Evolutionary conservation across 53 echinoderm and acorn worm species (phyloP).

Genomic region (Luidia sarsii): DNA sequence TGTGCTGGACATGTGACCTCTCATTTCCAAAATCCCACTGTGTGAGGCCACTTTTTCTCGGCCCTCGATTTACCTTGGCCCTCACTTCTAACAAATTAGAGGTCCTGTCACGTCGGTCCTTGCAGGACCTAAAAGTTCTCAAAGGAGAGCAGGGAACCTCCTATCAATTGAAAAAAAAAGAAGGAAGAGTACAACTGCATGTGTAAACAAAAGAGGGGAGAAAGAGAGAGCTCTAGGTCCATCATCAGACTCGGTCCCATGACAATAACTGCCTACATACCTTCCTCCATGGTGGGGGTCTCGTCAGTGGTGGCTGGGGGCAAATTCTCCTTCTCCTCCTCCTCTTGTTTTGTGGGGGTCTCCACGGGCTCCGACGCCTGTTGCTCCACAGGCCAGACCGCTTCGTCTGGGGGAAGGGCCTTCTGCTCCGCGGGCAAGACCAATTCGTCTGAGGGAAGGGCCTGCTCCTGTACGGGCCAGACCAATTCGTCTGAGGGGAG

Average conservation of each 20-base stretch:
- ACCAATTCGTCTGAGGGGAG: not conserved
- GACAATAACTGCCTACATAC: not conserved
- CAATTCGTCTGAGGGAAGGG: not conserved
- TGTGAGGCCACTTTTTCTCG: too few species aligned
- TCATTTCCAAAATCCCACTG: too few species aligned
- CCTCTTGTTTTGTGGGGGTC: slow-evolving; percentile 14
- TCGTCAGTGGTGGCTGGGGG: slow-evolving; percentile 22
- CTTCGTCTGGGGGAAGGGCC: not conserved
- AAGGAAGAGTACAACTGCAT: too few species aligned
- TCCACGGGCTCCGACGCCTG: not conserved
- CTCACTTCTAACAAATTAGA: too few species aligned
- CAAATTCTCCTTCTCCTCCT: slow-evolving; percentile 41
- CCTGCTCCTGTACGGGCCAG: not conserved
- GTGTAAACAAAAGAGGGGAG: too few species aligned
- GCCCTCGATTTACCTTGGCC: too few species aligned
- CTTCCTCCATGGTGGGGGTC: slow-evolving; percentile 30
- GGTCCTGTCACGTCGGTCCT: too few species aligned
- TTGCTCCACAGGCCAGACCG: not conserved
- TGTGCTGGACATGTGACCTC: too few species aligned
- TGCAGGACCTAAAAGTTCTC: too few species aligned
- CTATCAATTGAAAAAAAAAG: too few species aligned
- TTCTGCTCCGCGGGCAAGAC: not conserved
- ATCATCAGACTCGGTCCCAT: not conserved
- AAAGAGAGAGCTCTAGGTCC: not conserved
- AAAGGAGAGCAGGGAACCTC: too few species aligned